Evolutionary conservation across 1,140 invertebrate species (phyloP).

Genomic region (Zaprionus inermis): DNA sequence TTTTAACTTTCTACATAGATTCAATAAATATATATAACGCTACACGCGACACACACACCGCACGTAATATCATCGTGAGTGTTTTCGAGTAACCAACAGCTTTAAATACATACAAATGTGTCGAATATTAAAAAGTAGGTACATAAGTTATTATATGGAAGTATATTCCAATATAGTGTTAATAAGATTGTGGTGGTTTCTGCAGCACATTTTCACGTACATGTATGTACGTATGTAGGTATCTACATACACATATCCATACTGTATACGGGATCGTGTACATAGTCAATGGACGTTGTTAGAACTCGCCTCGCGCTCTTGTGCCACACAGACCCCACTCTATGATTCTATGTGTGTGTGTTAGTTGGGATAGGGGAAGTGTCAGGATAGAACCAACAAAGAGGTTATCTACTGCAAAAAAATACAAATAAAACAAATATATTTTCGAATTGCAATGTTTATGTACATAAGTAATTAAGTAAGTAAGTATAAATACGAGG

Average conservation of each 20-base stretch:
- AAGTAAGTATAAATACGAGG: too few species aligned
- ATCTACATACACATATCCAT: background rate
- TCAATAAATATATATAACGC: constrained; percentile 22
- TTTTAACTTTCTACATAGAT: constrained; percentile 35
- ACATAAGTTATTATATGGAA: background rate
- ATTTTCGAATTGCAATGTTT: background rate
- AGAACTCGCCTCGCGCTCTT: too few species aligned
- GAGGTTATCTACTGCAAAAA: background rate
- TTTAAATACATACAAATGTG: background rate
- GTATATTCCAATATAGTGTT: background rate
- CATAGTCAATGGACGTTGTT: too few species aligned
- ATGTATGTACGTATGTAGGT: background rate
- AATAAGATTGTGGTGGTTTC: background rate
- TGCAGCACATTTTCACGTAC: background rate
- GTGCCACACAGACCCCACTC: too few species aligned
- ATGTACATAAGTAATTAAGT: too few species aligned
- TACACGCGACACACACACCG: constrained; percentile 3
- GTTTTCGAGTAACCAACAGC: background rate
- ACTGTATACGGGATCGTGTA: background rate
- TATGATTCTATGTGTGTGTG: background rate
- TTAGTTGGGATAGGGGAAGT: background rate
- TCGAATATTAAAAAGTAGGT: background rate
- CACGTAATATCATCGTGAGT: background rate
- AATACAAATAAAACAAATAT: background rate
- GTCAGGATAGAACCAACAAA: background rate